Base-by-base conservation (phyloP, 2,888 invertebrate genomes). In the Dryobota labecula region DNA sequence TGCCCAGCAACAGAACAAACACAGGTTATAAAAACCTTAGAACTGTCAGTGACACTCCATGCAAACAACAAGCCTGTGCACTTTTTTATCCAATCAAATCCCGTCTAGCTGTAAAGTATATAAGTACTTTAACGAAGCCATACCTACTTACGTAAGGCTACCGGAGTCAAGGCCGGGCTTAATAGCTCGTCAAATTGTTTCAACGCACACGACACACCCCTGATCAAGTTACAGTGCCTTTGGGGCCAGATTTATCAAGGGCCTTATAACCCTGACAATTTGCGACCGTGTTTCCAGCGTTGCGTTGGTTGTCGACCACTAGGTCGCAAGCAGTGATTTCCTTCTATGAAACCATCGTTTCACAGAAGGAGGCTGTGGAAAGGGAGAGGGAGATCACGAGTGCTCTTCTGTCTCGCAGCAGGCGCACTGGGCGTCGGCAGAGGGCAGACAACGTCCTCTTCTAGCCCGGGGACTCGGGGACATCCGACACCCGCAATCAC, bases 121-220 rank as follows among this genome's bases (percentile, higher is more conserved):
- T 69, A 77, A 82, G 62, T 66, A 77, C 49, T 43, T 70, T 82
- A 76, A 67, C 56, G 85, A 86, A 86, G 76, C 87, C 87, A 67
- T 67, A 67, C 38, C 4, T 63, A 56, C 20, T 54, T 70, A 70
- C 18, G 57, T 69, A 49, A 73, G 49, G 73, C 67, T 69, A 70
- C 64, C 27, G 70, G 51, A 81, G 85, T 87, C 87, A 87, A 87
- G 87, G 87, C 61, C 83, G 60, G 3, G 24, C 30, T 56, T 84
- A 87, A 87, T 86, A 80, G 78, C 73, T 75, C 73, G 80, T 72
- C 73, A 85, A 85, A 87, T 86, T 84, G 85, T 76, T 65, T 53
- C 67, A 64, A 71, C 76, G 71, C 78, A 83, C 78, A 75, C 72
- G 47, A 61, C 71, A 56, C 69, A 20, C 38, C 73, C 70, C 70